A percentile compares a stretch with the other conserved stretches of the same genome.
Conservation (phyloP, 2,113 vertebrate species). For the Lampris megalopsis region DNA sequence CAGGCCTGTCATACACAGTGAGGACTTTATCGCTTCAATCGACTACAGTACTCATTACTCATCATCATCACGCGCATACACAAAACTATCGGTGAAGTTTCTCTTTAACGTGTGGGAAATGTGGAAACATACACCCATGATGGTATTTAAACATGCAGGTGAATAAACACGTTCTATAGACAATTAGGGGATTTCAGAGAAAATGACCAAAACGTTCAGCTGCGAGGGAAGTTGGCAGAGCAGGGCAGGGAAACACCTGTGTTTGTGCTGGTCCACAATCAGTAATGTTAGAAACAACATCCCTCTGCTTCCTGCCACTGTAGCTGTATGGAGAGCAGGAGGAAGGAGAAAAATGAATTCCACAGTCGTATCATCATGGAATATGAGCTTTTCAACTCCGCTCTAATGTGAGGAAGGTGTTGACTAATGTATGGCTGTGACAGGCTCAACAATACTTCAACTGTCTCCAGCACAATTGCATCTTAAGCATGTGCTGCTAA, state of each 20-base stretch:
- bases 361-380: conserved; percentile 12
- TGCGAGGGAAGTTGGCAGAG: conserved; percentile 68
- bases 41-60: no score
- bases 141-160: conserved; percentile 29
- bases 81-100: no score
- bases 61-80: no score
- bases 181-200: conserved; percentile 41
- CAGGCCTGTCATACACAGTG: no score
- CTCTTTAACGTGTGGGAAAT: not conserved
- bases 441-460: not conserved
- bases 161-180: conserved; percentile 44
- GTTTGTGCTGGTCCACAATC: conserved; percentile 75
- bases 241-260: conserved; percentile 80
- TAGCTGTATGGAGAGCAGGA: conserved; percentile 37
- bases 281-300: conserved; percentile 59
- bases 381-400: conserved; percentile 18
- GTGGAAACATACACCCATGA: not conserved
- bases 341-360: conserved; percentile 53
- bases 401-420: conserved; percentile 14
- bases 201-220: conserved; percentile 45
- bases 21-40: no score
- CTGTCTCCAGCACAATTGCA: not conserved
- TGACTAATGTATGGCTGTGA: conserved; percentile 14
- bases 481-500: not conserved
- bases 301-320: conserved; percentile 64